These are phyloP conservation scores for Ceyx cyanopectus DNA, from an alignment of 2,113 vertebrate species.

Conservation along the genomic window DNA sequence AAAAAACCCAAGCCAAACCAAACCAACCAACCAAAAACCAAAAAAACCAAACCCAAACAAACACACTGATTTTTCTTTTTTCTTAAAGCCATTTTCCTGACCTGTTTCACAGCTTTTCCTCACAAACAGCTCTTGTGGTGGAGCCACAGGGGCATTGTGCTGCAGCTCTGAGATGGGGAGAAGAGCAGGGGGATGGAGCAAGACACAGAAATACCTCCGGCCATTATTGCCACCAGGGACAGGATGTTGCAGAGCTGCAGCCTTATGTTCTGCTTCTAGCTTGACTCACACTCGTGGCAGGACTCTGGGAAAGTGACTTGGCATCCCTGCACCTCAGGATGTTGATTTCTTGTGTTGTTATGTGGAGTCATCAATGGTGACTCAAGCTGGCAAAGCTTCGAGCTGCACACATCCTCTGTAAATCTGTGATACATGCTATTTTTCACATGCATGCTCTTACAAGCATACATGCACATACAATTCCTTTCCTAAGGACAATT, in stretches of 20 bases:
- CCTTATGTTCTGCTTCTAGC: background rate
- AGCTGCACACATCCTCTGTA: background rate
- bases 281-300: background rate
- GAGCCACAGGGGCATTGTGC: background rate
- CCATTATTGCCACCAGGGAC: background rate
- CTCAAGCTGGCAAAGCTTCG: background rate
- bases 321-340: background rate
- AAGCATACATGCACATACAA: background rate
- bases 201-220: background rate
- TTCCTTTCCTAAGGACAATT: constrained; percentile 1
- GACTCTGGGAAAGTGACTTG: constrained; percentile 20
- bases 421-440: no score
- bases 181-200: background rate
- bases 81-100: background rate
- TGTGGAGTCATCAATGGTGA: background rate
- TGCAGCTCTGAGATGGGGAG: background rate
- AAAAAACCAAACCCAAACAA: no score
- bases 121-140: background rate
- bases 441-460: background rate
- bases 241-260: background rate
- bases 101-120: background rate
- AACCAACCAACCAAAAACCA: background rate
- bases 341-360: rapidly evolving
- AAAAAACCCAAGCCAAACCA: background rate
- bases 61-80: background rate